Conservation (phyloP, 2,888 invertebrate species). For the Sphinx pinastri region DNA sequence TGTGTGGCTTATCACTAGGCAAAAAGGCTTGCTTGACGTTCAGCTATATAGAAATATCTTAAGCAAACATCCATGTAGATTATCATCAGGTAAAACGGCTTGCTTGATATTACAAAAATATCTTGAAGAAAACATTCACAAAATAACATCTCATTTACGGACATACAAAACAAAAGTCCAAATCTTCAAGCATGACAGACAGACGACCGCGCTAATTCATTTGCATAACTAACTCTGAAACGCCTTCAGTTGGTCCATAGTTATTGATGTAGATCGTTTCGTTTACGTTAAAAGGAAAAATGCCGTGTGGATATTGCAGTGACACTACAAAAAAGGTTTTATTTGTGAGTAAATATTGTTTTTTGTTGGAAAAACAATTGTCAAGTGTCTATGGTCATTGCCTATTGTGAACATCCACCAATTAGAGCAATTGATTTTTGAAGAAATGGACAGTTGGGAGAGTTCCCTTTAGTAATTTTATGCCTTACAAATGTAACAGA, state of each 20-base stretch:
- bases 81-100: not conserved
- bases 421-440: too few species aligned
- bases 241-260: conserved; percentile 48
- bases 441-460: not conserved
- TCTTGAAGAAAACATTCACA: not conserved
- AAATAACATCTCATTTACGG: conserved; percentile 9
- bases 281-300: conserved; percentile 41
- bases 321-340: conserved; percentile 64
- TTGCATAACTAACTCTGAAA: conserved; percentile 60
- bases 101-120: not conserved
- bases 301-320: conserved; percentile 78
- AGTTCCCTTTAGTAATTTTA: not conserved
- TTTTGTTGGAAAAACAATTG: not conserved
- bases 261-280: conserved; percentile 20
- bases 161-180: conserved; percentile 50
- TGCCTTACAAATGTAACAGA: too few species aligned
- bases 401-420: too few species aligned
- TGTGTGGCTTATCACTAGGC: too few species aligned
- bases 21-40: too few species aligned
- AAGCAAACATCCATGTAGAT: too few species aligned
- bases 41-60: too few species aligned
- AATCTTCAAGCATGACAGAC: conserved; percentile 64
- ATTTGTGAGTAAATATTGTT: conserved; percentile 59
- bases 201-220: conserved; percentile 66
- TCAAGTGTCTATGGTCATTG: too few species aligned